phyloP scores from a whole-genome alignment of 2,797 vertebrate species.

The Acanthurus leucopareius region DNA sequence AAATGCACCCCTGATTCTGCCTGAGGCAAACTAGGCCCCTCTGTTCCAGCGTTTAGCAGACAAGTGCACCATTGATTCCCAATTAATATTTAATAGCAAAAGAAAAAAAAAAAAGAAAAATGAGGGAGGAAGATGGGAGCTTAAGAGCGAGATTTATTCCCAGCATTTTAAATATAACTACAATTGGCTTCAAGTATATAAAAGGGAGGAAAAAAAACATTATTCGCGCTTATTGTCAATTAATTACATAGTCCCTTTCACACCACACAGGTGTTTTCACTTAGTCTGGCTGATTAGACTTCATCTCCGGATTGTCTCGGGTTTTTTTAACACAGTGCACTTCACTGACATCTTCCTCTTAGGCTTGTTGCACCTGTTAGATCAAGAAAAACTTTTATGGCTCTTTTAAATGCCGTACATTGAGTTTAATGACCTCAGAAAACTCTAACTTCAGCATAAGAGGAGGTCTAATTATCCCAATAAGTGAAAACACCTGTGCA shows the following conservation, averaged over 20 bases:
- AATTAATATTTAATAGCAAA: constrained; percentile 87
- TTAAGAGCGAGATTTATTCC: constrained; percentile 8
- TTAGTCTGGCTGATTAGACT: constrained; percentile 21
- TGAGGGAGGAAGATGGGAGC: constrained; percentile 47
- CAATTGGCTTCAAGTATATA: constrained; percentile 25
- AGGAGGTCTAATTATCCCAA: constrained; percentile 42
- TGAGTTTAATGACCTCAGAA: constrained; percentile 30
- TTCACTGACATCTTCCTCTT: constrained; percentile 5
- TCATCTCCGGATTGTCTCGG: neutral
- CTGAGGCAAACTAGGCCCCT: constrained; percentile 78
- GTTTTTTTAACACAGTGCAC: neutral
- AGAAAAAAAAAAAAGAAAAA: constrained; percentile 52
- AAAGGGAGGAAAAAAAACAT: neutral
- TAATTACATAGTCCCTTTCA: constrained; percentile 12
- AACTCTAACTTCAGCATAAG: constrained; percentile 23
- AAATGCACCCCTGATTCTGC: constrained; percentile 75
- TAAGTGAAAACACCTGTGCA: constrained; percentile 44
- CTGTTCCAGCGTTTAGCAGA: constrained; percentile 86
- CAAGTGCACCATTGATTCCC: constrained; percentile 85
- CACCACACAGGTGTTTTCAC: constrained; percentile 8
- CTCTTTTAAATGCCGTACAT: constrained; percentile 24
- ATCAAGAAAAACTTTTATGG: constrained; percentile 35
- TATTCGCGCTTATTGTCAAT: neutral
- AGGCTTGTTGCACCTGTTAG: constrained; percentile 32
- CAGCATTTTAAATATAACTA: constrained; percentile 40